phyloP scores from a whole-genome alignment of 2,797 vertebrate species.

The Onychomys torridus region DNA sequence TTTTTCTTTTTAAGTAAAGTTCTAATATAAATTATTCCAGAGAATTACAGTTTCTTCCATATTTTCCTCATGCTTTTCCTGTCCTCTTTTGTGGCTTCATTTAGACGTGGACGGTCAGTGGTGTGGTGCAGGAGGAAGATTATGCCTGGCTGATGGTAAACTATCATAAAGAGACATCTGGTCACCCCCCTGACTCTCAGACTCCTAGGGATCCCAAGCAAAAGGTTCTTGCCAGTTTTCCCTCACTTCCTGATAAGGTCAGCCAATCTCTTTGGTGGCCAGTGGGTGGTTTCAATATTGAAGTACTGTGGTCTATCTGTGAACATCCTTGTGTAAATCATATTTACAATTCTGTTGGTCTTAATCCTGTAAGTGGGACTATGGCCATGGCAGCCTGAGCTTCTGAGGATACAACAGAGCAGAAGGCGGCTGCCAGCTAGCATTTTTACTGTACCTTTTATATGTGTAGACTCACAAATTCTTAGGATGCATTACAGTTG shows the following conservation, averaged over 20 bases:
- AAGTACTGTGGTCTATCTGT: neutral
- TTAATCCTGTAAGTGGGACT: neutral
- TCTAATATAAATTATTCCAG: neutral
- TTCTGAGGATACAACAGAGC: neutral
- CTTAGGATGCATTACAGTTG: neutral
- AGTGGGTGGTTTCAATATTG: neutral
- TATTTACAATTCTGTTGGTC: neutral
- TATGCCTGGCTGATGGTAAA: neutral
- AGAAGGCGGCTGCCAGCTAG: neutral
- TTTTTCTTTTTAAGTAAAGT: neutral
- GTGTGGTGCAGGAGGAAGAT: neutral
- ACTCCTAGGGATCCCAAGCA: no score
- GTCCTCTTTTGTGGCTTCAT: neutral
- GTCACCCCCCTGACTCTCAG: neutral
- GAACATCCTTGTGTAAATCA: neutral
- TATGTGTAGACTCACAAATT: neutral
- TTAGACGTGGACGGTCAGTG: neutral
- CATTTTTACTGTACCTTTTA: neutral
- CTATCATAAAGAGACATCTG: neutral
- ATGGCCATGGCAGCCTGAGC: neutral
- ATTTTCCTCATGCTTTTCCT: neutral
- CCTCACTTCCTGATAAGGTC: neutral
- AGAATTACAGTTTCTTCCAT: neutral
- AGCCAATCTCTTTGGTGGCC: neutral
- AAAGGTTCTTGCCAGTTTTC: neutral